Evolutionary conservation across 30 jellyfish, hydroid and myxozoan genomes (phyloP).

Genomic region (Aurelia sp.): DNA sequence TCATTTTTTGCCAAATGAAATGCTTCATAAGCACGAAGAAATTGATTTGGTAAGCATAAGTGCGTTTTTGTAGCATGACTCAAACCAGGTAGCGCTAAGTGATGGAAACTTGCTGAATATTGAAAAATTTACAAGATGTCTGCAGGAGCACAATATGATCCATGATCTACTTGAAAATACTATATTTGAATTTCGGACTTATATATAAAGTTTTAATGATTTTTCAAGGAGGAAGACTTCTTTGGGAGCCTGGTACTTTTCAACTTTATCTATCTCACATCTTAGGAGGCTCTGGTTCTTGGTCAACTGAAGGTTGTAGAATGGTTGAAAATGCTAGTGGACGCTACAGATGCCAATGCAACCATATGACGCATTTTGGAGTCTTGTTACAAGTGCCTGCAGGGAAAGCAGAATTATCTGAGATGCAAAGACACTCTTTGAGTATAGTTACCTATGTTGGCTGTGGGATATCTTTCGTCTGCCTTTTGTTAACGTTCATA

Average conservation of each 20-base stretch:
- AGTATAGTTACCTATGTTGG: constrained; percentile 29
- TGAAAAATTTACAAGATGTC: too few relatives aligned
- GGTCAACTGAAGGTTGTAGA: constrained; percentile 29
- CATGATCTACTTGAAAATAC: too few relatives aligned
- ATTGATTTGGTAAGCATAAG: too few relatives aligned
- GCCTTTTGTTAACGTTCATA: constrained; percentile 11
- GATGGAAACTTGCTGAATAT: too few relatives aligned
- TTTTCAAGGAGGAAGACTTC: too few relatives aligned
- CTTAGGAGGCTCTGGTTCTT: constrained; percentile 20
- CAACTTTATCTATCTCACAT: background rate
- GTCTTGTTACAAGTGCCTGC: background rate
- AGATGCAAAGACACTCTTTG: background rate
- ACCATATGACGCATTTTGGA: constrained; percentile 44
- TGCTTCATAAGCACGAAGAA: too few relatives aligned
- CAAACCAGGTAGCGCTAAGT: too few relatives aligned
- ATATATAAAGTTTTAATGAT: too few relatives aligned
- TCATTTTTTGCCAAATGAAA: too few relatives aligned
- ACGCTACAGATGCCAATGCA: constrained; percentile 20
- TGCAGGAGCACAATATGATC: too few relatives aligned
- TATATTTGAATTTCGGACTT: too few relatives aligned
- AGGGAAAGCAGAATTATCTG: background rate
- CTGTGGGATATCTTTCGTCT: constrained; percentile 12
- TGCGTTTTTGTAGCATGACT: too few relatives aligned
- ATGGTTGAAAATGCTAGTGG: background rate
- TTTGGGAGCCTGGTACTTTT: background rate